Conservation (phyloP, 2,888 invertebrate genomes). For the Julus scanicus region DNA sequence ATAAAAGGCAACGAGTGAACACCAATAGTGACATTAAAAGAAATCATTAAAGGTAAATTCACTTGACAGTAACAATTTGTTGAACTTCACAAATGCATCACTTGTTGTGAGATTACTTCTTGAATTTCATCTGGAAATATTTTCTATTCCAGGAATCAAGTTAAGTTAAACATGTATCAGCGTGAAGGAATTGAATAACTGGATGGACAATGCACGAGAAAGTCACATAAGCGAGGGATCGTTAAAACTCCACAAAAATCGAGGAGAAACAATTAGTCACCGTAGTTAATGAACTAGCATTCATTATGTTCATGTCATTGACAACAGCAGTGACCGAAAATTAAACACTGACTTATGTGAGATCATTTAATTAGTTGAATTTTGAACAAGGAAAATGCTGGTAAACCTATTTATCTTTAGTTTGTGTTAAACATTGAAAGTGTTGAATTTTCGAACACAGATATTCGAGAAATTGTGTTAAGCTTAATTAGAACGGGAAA, state of each 20-base stretch:
- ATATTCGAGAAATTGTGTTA: not conserved
- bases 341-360: not conserved
- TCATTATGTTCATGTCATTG: not conserved
- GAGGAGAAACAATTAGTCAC: not conserved
- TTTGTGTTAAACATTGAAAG: not conserved
- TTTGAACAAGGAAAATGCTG: no score
- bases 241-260: not conserved
- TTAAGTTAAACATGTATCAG: not conserved
- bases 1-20: not conserved
- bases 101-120: not conserved
- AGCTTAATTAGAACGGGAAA: not conserved
- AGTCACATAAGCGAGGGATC: not conserved
- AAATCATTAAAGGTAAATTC: not conserved
- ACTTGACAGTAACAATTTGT: not conserved
- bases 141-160: no score
- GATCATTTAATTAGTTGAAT: no score
- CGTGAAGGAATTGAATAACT: not conserved
- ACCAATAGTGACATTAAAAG: conserved; percentile 8
- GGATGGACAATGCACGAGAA: not conserved
- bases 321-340: not conserved
- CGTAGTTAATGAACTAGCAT: not conserved
- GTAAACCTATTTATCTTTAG: no score
- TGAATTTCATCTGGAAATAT: not conserved
- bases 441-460: not conserved
- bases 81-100: not conserved